phyloP scores from a whole-genome alignment of 2,113 vertebrate species.

The Amblyornis subalaris region DNA sequence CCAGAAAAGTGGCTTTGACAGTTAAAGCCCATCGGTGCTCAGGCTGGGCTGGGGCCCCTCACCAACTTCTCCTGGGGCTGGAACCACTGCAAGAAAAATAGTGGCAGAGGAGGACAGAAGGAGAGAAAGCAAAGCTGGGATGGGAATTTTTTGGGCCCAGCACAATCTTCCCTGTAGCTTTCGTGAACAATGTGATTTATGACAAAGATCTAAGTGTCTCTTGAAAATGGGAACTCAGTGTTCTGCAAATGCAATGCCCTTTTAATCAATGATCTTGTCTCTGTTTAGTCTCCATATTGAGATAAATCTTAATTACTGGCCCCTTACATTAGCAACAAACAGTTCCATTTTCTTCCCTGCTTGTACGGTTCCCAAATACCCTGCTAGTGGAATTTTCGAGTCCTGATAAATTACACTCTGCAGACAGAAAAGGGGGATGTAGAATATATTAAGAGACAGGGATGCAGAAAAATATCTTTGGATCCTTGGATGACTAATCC shows the following conservation, averaged over 20 bases:
- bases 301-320: slow-evolving; percentile 38
- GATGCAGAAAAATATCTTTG: neutral
- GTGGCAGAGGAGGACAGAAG: neutral
- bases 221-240: neutral
- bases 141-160: neutral
- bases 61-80: neutral
- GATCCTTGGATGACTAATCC: slow-evolving; percentile 24
- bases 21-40: neutral
- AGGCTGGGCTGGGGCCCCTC: neutral
- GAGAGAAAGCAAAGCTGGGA: neutral
- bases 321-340: neutral
- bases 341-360: neutral
- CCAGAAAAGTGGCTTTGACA: neutral
- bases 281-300: neutral
- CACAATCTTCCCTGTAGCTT: neutral
- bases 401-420: neutral
- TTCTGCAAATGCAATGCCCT: neutral
- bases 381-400: neutral
- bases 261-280: slow-evolving; percentile 7
- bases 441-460: neutral
- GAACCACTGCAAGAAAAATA: neutral
- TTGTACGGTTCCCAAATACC: neutral
- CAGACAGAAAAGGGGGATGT: neutral
- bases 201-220: neutral
- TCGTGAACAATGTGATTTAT: neutral